Evolutionary conservation across 2,113 vertebrate species (phyloP).

Genomic region (Condylura cristata): DNA sequence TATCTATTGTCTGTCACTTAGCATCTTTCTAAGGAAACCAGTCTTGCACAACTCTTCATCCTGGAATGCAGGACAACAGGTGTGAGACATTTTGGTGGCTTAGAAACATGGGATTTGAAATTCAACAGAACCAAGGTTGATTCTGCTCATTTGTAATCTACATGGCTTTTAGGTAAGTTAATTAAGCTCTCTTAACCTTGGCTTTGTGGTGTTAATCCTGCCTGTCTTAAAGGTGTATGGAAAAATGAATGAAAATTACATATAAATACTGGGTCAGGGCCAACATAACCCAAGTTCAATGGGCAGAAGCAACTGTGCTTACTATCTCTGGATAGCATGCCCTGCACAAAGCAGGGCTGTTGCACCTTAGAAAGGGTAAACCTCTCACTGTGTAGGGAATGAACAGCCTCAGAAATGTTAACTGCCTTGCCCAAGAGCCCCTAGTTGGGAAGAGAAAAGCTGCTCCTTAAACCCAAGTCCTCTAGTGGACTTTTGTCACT

Average conservation of each 20-base stretch:
- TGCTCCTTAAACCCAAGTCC: not conserved
- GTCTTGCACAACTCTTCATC: not conserved
- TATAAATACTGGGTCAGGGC: not conserved
- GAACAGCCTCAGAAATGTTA: not conserved
- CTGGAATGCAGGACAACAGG: not conserved
- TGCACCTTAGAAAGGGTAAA: not conserved
- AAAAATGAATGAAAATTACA: not conserved
- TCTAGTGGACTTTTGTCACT: not conserved
- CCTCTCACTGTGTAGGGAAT: not conserved
- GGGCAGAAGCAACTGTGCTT: not conserved
- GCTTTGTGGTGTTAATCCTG: not conserved
- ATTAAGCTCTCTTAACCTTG: not conserved
- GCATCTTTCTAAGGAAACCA: not conserved
- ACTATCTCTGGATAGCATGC: not conserved
- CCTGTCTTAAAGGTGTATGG: not conserved
- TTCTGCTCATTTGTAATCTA: not conserved
- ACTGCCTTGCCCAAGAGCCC: not conserved
- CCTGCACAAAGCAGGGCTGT: not conserved
- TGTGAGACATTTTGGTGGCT: not conserved
- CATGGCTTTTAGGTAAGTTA: not conserved
- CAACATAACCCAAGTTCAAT: not conserved
- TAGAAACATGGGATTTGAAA: slow-evolving; percentile 5
- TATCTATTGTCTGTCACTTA: not conserved
- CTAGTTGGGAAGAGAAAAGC: not conserved
- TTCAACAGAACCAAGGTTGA: not conserved